A percentile compares a stretch with the other conserved stretches of the same genome.
These are phyloP conservation scores for Xenentodon cancila DNA, from an alignment of 2,797 vertebrate species.

Conservation along the genomic window DNA sequence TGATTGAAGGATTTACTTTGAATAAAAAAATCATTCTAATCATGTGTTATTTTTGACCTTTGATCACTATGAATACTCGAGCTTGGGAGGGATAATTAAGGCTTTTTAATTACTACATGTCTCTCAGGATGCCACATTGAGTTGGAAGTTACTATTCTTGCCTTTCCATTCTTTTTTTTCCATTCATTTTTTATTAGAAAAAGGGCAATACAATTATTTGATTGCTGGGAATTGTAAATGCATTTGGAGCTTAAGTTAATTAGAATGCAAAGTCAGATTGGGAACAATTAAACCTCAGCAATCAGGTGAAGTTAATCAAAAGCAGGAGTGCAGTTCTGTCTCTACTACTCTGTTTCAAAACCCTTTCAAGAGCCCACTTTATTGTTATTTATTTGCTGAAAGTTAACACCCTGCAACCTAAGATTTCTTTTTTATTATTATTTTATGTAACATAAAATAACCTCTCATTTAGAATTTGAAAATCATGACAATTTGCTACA, in stretches of 20 bases:
- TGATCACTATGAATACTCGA: not conserved
- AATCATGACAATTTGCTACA: too few species aligned
- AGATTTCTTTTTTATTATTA: not conserved
- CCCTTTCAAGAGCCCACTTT: slow-evolving; percentile 5
- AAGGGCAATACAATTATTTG: slow-evolving; percentile 5
- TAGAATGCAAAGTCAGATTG: not conserved
- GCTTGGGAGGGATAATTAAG: too few species aligned
- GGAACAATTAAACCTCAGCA: slow-evolving; percentile 20
- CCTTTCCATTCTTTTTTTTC: not conserved
- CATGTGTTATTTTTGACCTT: slow-evolving; percentile 8
- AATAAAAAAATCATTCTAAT: not conserved
- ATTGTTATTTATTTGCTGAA: not conserved
- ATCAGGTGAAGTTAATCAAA: slow-evolving; percentile 29
- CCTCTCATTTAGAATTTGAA: not conserved
- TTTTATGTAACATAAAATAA: not conserved
- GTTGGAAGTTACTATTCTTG: too few species aligned
- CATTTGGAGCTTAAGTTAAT: slow-evolving; percentile 7
- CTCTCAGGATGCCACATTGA: too few species aligned
- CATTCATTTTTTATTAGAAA: not conserved
- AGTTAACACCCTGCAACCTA: not conserved
- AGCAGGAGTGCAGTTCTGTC: slow-evolving; percentile 3
- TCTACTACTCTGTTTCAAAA: slow-evolving; percentile 11
- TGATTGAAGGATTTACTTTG: not conserved
- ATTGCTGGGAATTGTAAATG: slow-evolving; percentile 7
- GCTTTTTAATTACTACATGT: too few species aligned